These are phyloP conservation scores for Pseudomyrmex gracilis DNA, from an alignment of 1,140 invertebrate species.

Conservation along the genomic window DNA sequence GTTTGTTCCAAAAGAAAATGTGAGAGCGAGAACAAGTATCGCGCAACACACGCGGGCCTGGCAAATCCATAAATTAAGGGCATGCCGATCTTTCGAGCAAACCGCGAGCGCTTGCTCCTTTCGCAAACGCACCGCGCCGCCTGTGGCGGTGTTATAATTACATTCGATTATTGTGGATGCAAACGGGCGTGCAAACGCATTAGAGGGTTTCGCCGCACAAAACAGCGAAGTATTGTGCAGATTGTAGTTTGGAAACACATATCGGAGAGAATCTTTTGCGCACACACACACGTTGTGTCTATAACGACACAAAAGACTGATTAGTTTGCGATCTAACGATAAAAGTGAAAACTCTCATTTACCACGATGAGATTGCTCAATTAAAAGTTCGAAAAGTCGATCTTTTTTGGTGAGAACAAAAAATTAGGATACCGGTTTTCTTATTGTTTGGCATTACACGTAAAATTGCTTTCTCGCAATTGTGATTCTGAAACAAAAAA, in stretches of 20 bases:
- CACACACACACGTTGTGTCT: background rate
- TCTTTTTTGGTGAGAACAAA: slow-evolving; percentile 11
- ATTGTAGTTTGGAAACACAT: slow-evolving; percentile 45
- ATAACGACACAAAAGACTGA: slow-evolving; percentile 6
- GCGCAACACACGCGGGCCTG: slow-evolving; percentile 50
- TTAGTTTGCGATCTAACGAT: slow-evolving; percentile 20
- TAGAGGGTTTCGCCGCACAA: slow-evolving; percentile 36
- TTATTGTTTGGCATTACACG: background rate
- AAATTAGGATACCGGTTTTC: slow-evolving; percentile 15
- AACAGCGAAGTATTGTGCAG: background rate
- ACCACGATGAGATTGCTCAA: slow-evolving; percentile 14
- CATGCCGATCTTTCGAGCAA: slow-evolving; percentile 54
- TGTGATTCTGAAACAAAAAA: background rate
- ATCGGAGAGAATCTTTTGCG: slow-evolving; percentile 12
- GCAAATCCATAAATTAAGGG: slow-evolving; percentile 62
- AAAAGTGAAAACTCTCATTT: slow-evolving; percentile 31
- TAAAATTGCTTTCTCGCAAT: background rate
- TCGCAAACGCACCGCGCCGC: slow-evolving; percentile 32
- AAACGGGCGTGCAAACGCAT: slow-evolving; percentile 21
- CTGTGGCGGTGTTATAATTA: slow-evolving; percentile 46
- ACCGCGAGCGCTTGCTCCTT: slow-evolving; percentile 27
- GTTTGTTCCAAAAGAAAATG: slow-evolving; percentile 51
- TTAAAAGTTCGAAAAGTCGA: slow-evolving; percentile 9
- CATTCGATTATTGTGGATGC: slow-evolving; percentile 32
- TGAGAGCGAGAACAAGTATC: slow-evolving; percentile 63